Base-by-base conservation (phyloP, 2,888 invertebrate genomes). In the Cacoxenus indagator region DNA sequence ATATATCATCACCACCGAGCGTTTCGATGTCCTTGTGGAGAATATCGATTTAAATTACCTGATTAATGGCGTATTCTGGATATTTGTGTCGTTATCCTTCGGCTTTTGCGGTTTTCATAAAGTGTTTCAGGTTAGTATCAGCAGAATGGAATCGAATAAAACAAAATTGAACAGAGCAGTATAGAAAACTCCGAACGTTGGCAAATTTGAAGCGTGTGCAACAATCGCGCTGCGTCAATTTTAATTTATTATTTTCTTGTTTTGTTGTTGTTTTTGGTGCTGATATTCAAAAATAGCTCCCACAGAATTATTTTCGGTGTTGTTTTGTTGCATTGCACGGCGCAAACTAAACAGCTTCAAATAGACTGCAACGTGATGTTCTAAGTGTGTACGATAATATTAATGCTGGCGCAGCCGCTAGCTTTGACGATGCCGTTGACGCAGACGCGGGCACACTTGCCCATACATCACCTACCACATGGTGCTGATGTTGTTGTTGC, bases 1-100 rank as follows among this genome's bases (percentile, higher is more conserved):
- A 69, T 85, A 86, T 75, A 78, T 88, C 66, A 84, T 88, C 8
- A 82, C 82, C 29, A 83, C 82, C 70, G 83, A 85, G 59, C 84
- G 84, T 19, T 85, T 87, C 64, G 87, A 88, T 62, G 76, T 84
- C 4, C 70, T 88, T n/a, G 78, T 88, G 27, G 83, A 87, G 71
- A 85, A 86, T 71, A 83, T 87, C 6, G 82, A 86, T 67, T 73
- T 88, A 9, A 82, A 84, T 78, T 87, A 86, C 78, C 81, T 88
- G 73, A 75, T 84, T 17, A 88, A 88, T 76, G 82, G 84, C 2
- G 80, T 88, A 51, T 88, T 88, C 72, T 88, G 88, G 88, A 86
- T 87, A 69, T 86, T 88, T 70, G 69, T 87, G 46, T 70, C 81
- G 51, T 79, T 86, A 61, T 79, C 83, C 64, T 74, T 78, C 22